phyloP scores from a whole-genome alignment of 2,113 vertebrate genomes.

The Cinclus cinclus region DNA sequence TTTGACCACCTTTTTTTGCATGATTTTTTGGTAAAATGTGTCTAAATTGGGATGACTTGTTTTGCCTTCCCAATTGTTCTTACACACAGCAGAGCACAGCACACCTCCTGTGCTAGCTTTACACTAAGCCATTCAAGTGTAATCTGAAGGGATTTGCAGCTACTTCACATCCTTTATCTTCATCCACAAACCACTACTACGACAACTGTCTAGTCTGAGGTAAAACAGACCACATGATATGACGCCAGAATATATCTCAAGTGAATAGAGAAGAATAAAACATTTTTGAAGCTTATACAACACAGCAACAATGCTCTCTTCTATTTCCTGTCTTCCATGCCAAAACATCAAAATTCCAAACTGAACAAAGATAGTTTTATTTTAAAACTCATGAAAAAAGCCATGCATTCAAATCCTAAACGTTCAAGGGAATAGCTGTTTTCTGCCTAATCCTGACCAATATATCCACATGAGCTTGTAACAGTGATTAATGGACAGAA shows the following conservation, averaged over 20 bases:
- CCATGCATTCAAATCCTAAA: background rate
- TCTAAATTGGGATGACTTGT: background rate
- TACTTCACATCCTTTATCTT: background rate
- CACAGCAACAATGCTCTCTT: background rate
- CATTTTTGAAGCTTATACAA: background rate
- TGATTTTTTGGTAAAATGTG: background rate
- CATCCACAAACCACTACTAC: background rate
- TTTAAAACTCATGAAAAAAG: background rate
- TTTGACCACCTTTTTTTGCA: background rate
- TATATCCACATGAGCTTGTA: background rate
- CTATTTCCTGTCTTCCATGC: background rate
- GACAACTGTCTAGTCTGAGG: background rate
- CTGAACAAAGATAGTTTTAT: background rate
- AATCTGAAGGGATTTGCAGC: background rate
- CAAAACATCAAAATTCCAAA: background rate
- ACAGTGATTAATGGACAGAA: background rate
- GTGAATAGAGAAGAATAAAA: background rate
- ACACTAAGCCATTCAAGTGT: rapidly evolving
- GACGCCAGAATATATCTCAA: background rate
- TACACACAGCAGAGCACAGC: background rate
- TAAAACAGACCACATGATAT: background rate
- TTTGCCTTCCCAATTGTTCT: background rate
- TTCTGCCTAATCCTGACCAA: background rate
- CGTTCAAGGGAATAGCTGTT: background rate
- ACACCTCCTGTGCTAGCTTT: background rate